phyloP scores from a whole-genome alignment of 2,797 vertebrate species.

The Bufotes viridis region DNA sequence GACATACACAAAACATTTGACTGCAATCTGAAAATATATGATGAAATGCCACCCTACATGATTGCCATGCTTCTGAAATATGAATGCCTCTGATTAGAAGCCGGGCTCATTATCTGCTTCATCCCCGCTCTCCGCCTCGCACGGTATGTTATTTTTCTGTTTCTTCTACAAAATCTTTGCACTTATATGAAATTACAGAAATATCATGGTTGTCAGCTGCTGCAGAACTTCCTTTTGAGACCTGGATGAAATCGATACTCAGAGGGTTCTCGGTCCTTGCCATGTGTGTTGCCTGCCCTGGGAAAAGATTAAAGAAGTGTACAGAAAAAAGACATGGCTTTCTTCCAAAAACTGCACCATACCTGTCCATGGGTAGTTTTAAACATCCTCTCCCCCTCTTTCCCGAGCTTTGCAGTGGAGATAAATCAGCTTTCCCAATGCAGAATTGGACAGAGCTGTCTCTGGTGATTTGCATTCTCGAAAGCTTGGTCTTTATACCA shows the following conservation, averaged over 20 bases:
- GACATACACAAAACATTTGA: conserved; percentile 24
- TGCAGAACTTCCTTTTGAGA: neutral
- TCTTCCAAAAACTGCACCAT: too few species aligned
- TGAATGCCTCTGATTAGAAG: conserved; percentile 40
- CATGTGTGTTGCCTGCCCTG: neutral
- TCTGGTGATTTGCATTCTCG: too few species aligned
- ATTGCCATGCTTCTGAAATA: conserved; percentile 21
- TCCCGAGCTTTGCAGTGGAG: too few species aligned
- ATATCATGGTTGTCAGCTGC: neutral
- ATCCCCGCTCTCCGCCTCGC: neutral
- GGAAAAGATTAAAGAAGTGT: too few species aligned
- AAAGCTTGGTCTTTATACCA: too few species aligned
- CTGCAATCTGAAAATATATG: conserved; percentile 3
- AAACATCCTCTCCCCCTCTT: too few species aligned
- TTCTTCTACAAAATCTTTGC: neutral
- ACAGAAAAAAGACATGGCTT: too few species aligned
- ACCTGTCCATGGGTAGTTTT: too few species aligned
- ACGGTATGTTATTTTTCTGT: neutral
- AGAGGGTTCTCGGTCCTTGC: neutral
- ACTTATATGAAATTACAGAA: neutral
- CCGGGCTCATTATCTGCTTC: conserved; percentile 7
- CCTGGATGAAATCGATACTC: neutral
- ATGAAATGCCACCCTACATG: conserved; percentile 27
- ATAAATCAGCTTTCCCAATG: too few species aligned
- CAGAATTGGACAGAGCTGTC: too few species aligned